Evolutionary conservation across 1,140 invertebrate species (phyloP), one percentile per base, ranked within the genome.

Genomic region (Bombus vancouverensis): DNA sequence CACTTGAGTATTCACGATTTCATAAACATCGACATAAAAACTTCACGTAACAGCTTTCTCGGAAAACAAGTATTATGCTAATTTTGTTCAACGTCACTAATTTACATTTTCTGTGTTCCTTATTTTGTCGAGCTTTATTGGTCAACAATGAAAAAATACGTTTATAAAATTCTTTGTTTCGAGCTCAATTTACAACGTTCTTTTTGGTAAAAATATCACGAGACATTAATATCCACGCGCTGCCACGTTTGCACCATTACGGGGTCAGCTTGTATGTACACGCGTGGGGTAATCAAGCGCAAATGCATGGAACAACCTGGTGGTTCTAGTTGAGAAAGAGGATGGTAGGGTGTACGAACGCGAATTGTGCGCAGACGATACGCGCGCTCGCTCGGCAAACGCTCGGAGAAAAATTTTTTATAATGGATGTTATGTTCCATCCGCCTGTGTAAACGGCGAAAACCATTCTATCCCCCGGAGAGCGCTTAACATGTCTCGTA

Each of bases 341-440:
- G 18, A 22, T 15, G 37, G 57, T 6, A 37, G 6, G 13, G 32
- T 59, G 13, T 22, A 28, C 65, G 22, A 13, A 44, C 32, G 37
- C 34, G 70, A 34, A 34, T 34, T 28, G 22, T 15, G 65, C 71
- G 57, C 39, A 44, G 12, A 15, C 34, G 6, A 18, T 32, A 22
- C 10, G 62, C 5, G 22, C 57, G 25, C 44, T 37, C n/a, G 66
- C 66, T 34, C 47, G n/a, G 5, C 47, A 53, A 53, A 53, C 37
- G 71, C 57, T 13, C n/a, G 9, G 10, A 53, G 44, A 37, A 39
- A 74, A 75, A 25, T 87, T 83, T 75, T 72, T 74, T 74, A 78
- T 80, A 87, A 87, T 85, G 83, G 65, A 81, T 62, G 83, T 80
- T 79, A 87, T 68, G 74, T 70, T 32, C 68, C 65, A 84, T 74